A percentile compares a stretch with the other conserved stretches of the same genome.
These are phyloP conservation scores for Coelinius sp. DNA, from an alignment of 2,888 invertebrate genomes.

Conservation along the genomic window DNA sequence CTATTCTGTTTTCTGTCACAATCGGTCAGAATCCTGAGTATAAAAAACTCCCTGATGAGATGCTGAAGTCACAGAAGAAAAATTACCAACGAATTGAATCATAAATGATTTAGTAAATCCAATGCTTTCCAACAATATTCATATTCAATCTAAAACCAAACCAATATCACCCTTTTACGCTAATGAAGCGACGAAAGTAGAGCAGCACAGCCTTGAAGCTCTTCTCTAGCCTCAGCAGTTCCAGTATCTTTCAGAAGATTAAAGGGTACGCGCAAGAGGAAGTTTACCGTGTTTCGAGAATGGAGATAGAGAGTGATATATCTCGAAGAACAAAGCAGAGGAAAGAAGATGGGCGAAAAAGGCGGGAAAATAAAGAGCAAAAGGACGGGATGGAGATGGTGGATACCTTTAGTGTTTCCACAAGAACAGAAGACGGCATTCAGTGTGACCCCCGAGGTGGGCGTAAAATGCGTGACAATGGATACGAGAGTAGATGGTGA, in stretches of 20 bases:
- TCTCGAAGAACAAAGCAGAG: constrained; percentile 12
- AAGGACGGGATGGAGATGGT: constrained; percentile 2
- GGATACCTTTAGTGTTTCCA: background rate
- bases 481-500: constrained; percentile 28
- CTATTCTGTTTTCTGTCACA: background rate
- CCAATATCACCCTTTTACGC: background rate
- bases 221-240: constrained; percentile 1
- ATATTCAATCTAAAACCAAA: background rate
- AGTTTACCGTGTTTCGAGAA: constrained; percentile 42
- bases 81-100: no score
- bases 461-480: constrained; percentile 47
- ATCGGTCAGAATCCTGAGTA: no score
- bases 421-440: constrained; percentile 35
- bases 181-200: background rate
- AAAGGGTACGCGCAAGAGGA: constrained; percentile 37
- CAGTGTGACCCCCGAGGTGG: constrained; percentile 38
- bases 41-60: no score
- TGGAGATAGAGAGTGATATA: constrained; percentile 11
- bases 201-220: constrained; percentile 9
- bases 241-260: constrained; percentile 32
- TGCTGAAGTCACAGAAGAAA: no score
- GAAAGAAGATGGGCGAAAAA: constrained; percentile 12
- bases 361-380: constrained; percentile 21
- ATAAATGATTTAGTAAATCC: no score
- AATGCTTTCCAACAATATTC: no score